Percentiles rank a stretch among this genome's conserved stretches.
Conservation (phyloP, 1,140 invertebrate species). For the Pantala flavescens region DNA sequence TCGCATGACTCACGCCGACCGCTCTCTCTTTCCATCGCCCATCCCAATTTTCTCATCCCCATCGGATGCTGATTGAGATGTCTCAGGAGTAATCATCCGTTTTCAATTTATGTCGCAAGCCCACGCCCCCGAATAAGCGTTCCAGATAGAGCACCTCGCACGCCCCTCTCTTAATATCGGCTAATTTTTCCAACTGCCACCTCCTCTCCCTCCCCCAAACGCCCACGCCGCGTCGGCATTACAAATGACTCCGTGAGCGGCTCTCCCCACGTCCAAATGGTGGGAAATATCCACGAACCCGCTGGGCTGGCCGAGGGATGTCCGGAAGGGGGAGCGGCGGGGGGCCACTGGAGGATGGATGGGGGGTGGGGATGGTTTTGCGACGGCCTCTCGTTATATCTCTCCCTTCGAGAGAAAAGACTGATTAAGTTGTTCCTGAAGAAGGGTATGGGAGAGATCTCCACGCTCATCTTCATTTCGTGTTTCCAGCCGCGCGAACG, state of each 20-base stretch:
- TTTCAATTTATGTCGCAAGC: conserved; percentile 2
- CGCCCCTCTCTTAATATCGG: background rate
- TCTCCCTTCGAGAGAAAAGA: background rate
- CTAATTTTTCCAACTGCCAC: conserved; percentile 5
- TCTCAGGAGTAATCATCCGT: background rate
- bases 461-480: background rate
- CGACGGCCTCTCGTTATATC: background rate
- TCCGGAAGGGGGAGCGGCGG: background rate
- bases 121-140: background rate
- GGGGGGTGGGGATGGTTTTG: background rate
- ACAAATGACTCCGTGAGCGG: background rate
- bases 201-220: background rate
- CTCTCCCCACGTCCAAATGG: conserved; percentile 2
- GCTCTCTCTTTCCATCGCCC: background rate
- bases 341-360: background rate
- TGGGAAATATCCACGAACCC: background rate
- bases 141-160: background rate
- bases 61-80: background rate
- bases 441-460: background rate
- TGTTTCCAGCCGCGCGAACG: no score
- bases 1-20: background rate
- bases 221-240: conserved; percentile 4
- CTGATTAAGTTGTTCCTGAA: background rate
- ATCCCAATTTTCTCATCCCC: background rate
- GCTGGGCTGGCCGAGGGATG: conserved; percentile 4